phyloP scores from a whole-genome alignment of 2,888 invertebrate species.

The Scaptomyza flava region DNA sequence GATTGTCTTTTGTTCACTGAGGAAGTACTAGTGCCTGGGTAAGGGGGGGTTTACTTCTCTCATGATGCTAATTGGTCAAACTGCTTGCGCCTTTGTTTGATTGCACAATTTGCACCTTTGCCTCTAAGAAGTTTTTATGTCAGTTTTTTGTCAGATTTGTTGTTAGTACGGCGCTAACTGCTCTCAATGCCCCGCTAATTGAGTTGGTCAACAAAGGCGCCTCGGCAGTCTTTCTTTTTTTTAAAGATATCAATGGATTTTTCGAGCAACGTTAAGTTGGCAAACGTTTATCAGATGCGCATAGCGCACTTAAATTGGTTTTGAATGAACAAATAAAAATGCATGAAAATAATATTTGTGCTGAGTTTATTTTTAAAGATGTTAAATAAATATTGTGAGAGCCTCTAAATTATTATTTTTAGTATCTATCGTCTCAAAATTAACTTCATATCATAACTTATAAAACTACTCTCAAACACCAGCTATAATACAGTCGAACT shows the following conservation, averaged over 20 bases:
- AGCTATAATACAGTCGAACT: too few species aligned
- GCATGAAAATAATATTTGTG: not conserved
- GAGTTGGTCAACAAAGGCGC: constrained; percentile 69
- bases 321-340: not conserved
- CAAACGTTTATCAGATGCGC: not conserved
- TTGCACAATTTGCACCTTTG: constrained; percentile 67
- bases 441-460: not conserved
- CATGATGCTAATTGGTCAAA: constrained; percentile 67
- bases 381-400: not conserved
- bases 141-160: constrained; percentile 19
- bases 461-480: too few species aligned
- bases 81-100: constrained; percentile 80
- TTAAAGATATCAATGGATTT: not conserved
- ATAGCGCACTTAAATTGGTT: constrained; percentile 6
- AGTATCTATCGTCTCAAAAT: not conserved
- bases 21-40: not conserved
- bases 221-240: constrained; percentile 14
- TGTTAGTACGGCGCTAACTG: constrained; percentile 69
- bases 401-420: too few species aligned
- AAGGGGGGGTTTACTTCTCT: not conserved
- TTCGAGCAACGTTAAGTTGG: not conserved
- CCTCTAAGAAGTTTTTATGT: constrained; percentile 7
- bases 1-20: constrained; percentile 59
- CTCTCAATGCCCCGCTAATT: constrained; percentile 79
- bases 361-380: not conserved